phyloP scores from a whole-genome alignment of 1,140 invertebrate genomes.

The Drosophila bipectinata region DNA sequence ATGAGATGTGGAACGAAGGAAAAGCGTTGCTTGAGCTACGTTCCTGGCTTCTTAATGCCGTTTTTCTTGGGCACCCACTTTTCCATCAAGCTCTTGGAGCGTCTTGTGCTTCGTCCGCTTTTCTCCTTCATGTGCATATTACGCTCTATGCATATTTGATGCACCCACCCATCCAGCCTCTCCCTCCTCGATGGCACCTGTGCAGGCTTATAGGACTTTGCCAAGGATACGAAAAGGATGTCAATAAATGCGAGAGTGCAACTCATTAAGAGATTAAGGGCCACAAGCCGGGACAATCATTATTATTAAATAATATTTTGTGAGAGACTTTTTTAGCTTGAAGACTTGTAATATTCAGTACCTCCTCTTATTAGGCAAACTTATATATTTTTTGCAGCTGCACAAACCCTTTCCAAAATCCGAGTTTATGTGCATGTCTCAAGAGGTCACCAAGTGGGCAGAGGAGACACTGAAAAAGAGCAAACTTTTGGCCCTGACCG shows the following conservation, averaged over 20 bases:
- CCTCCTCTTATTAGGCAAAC: background rate
- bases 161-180: conserved; percentile 6
- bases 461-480: conserved; percentile 42
- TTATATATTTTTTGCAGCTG: conserved; percentile 33
- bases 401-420: conserved; percentile 33
- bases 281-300: conserved; percentile 48
- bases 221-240: conserved; percentile 51
- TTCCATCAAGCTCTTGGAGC: conserved; percentile 41
- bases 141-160: conserved; percentile 76
- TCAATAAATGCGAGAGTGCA: conserved; percentile 74
- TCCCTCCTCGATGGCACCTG: conserved; percentile 14
- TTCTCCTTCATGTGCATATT: conserved; percentile 64
- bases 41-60: conserved; percentile 63
- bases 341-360: conserved; percentile 11
- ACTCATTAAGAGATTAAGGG: conserved; percentile 78
- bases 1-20: conserved; percentile 6
- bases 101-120: conserved; percentile 44
- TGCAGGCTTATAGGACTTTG: conserved; percentile 68
- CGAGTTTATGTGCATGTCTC: conserved; percentile 64
- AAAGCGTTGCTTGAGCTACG: conserved; percentile 46
- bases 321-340: conserved; percentile 29
- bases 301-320: conserved; percentile 8
- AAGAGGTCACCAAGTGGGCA: conserved; percentile 51
- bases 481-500: conserved; percentile 48
- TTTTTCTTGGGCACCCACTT: conserved; percentile 51